phyloP scores from a whole-genome alignment of 2,797 vertebrate genomes.

The Coracias cyanogaster region DNA sequence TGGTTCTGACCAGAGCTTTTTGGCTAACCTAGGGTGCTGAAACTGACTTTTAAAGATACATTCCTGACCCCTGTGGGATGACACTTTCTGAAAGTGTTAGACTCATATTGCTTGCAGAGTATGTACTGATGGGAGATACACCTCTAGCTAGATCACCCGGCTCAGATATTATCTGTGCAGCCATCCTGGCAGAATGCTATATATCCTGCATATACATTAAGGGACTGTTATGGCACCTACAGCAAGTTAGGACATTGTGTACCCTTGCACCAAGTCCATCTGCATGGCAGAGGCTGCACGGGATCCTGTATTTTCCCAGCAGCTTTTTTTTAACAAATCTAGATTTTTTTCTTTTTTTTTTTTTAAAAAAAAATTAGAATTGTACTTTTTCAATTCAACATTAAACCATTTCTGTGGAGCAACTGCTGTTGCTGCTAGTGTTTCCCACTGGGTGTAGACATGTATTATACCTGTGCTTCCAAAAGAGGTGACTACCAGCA shows the following conservation, averaged over 20 bases:
- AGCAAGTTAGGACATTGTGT: not conserved
- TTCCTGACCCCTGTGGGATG: not conserved
- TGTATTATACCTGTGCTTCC: not conserved
- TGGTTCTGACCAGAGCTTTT: not conserved
- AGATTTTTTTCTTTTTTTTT: not conserved
- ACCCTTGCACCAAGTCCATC: not conserved
- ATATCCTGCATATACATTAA: not conserved
- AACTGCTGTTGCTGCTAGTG: not conserved
- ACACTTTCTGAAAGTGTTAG: not conserved
- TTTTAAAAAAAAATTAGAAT: no score
- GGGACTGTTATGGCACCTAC: no score
- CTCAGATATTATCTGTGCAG: not conserved
- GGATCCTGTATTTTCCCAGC: not conserved
- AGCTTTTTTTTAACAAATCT: not conserved
- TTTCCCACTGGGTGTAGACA: not conserved
- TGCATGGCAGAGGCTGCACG: not conserved
- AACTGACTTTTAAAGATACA: not conserved
- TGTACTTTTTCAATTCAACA: not conserved
- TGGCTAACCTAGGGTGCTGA: not conserved
- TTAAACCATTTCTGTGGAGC: not conserved
- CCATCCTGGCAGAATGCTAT: not conserved
- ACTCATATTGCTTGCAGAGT: not conserved
- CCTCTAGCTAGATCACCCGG: not conserved
- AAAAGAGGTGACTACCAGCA: not conserved
- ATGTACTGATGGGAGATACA: not conserved